A percentile compares a stretch with the other conserved stretches of the same genome.
These are phyloP conservation scores for Hydra vulgaris DNA, from an alignment of 30 jellyfish, hydroid and myxozoan genomes.

Conservation along the genomic window DNA sequence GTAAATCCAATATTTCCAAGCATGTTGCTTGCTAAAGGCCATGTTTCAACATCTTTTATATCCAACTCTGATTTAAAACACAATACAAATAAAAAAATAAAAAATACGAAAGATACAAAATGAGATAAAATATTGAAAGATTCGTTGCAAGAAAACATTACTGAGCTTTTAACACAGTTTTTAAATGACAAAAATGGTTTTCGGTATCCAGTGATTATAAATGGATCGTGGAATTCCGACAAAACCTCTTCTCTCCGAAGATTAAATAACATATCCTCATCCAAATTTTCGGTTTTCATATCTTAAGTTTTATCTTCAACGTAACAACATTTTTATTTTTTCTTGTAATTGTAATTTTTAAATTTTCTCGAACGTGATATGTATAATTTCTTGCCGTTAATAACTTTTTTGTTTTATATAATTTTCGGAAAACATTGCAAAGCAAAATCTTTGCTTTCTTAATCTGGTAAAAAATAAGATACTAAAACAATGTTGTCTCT, in stretches of 20 bases:
- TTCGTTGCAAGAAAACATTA: slow-evolving; percentile 12
- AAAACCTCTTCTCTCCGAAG: neutral
- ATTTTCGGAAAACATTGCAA: no score
- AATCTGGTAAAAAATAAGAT: no score
- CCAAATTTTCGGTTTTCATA: no score
- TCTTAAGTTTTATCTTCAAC: no score
- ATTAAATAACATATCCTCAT: neutral
- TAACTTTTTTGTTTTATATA: no score
- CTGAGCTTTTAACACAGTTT: neutral
- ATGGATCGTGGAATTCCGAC: slow-evolving; percentile 9
- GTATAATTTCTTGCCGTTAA: no score
- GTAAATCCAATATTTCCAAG: slow-evolving; percentile 15
- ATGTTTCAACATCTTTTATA: neutral
- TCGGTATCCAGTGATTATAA: slow-evolving; percentile 11
- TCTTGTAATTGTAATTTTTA: no score
- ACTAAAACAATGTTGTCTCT: no score
- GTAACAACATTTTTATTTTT: no score
- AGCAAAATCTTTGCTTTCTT: no score
- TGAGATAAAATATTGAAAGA: slow-evolving; percentile 12
- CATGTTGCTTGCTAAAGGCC: slow-evolving; percentile 2
- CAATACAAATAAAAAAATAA: neutral
- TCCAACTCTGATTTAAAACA: neutral
- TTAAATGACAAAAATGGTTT: neutral
- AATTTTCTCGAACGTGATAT: no score
- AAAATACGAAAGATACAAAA: neutral